A percentile compares a stretch with the other conserved stretches of the same genome.
These are phyloP conservation scores for Lepidocolaptes lacrymiger DNA, from an alignment of 2,797 vertebrate species.

Conservation along the genomic window DNA sequence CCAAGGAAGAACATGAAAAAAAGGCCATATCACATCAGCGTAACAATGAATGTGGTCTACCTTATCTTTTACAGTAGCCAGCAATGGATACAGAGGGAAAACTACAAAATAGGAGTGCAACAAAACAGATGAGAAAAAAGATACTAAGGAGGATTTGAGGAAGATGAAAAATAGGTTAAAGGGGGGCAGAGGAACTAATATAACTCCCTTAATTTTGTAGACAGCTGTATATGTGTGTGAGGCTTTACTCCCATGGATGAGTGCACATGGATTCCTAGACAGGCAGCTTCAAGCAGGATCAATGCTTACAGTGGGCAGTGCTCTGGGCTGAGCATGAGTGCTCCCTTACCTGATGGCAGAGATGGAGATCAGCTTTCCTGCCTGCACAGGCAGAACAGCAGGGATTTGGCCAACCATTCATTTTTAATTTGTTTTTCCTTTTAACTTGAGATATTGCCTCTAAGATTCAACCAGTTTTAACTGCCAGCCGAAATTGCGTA, in stretches of 20 bases:
- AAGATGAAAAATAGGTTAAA: neutral
- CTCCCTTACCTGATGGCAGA: neutral
- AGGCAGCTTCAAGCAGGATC: neutral
- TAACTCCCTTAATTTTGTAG: neutral
- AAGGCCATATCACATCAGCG: neutral
- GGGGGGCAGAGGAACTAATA: neutral
- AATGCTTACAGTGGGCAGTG: rapidly evolving
- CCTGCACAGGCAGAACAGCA: neutral
- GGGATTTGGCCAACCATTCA: neutral
- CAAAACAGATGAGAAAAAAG: neutral
- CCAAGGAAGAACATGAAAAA: neutral
- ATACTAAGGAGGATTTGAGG: neutral
- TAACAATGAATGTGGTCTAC: neutral
- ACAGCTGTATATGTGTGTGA: neutral
- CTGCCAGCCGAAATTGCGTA: neutral
- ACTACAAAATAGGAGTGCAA: neutral
- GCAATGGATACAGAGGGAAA: neutral
- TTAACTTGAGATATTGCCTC: neutral
- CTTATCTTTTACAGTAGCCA: neutral
- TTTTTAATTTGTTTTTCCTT: neutral
- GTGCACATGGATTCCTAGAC: neutral
- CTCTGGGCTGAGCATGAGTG: neutral
- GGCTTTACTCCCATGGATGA: neutral
- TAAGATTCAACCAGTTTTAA: neutral
- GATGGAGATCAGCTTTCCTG: neutral